Evolutionary conservation across 92 coral and sea anemone genomes (phyloP).

Genomic region (Parazoanthus atlanticus): DNA sequence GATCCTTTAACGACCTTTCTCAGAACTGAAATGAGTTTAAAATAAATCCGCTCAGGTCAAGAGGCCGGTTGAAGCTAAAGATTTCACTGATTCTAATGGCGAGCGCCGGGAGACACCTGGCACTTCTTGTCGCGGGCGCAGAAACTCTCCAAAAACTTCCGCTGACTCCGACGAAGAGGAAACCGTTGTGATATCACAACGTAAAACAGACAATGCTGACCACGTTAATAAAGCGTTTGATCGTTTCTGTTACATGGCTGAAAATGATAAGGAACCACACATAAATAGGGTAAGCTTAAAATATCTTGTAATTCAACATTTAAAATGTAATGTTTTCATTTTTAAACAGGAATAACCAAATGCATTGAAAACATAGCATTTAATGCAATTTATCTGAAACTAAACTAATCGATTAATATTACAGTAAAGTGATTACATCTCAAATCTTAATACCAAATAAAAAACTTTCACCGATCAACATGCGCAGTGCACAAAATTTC

Average conservation of each 20-base stretch:
- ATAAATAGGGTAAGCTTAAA: constrained; percentile 27
- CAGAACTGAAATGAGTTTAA: neutral
- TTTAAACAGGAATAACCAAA: neutral
- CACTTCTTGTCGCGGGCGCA: neutral
- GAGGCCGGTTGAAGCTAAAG: neutral
- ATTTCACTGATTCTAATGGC: constrained; percentile 19
- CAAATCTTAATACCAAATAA: too few species aligned
- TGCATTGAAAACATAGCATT: neutral
- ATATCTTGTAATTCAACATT: neutral
- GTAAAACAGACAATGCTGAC: neutral
- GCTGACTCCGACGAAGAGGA: constrained; percentile 30
- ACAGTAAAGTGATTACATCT: neutral
- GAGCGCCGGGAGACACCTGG: neutral
- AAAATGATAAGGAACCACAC: constrained; percentile 10
- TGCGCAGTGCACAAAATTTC: neutral
- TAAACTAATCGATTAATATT: neutral
- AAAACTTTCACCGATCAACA: neutral
- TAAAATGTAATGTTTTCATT: too few species aligned
- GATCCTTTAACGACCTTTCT: too few species aligned
- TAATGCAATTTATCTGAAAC: neutral
- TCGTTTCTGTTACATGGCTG: constrained; percentile 24
- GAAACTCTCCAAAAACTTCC: constrained; percentile 8
- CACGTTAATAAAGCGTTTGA: constrained; percentile 9
- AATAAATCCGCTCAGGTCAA: neutral
- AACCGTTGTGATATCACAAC: neutral